Conservation (phyloP, 2,113 vertebrate genomes). For the Psephotus haematonotus region DNA sequence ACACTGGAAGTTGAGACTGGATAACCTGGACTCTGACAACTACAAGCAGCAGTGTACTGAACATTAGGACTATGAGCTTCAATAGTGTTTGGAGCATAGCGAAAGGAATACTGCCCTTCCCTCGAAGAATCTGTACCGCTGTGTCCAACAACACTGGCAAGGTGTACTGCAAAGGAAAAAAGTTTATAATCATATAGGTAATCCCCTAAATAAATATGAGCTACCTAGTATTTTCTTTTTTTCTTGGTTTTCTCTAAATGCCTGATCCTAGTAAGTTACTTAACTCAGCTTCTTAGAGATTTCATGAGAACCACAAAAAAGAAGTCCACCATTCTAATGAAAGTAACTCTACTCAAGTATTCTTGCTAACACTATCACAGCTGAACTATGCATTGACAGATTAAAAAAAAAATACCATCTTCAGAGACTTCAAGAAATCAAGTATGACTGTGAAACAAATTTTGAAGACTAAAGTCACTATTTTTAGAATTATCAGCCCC, state of each 20-base stretch:
- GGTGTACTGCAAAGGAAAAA: slow-evolving; percentile 83
- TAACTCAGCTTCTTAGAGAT: neutral
- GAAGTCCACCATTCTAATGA: neutral
- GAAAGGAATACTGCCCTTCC: slow-evolving; percentile 89
- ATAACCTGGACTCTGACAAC: slow-evolving; percentile 96
- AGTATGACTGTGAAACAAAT: neutral
- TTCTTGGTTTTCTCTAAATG: neutral
- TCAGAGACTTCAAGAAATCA: neutral
- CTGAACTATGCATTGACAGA: neutral
- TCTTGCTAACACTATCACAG: neutral
- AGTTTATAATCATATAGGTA: neutral
- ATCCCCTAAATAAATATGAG: neutral
- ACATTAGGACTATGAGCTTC: slow-evolving; percentile 94
- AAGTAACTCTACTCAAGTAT: neutral
- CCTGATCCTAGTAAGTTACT: neutral
- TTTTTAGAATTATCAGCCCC: neutral
- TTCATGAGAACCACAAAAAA: neutral
- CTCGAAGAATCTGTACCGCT: slow-evolving; percentile 83
- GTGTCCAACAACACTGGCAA: slow-evolving; percentile 85
- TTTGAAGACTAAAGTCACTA: neutral
- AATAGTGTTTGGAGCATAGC: slow-evolving; percentile 91
- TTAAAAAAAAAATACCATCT: neutral
- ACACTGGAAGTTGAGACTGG: slow-evolving; percentile 96
- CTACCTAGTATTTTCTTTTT: neutral
- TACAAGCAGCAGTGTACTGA: slow-evolving; percentile 94